Evolutionary conservation across 2,113 vertebrate genomes (phyloP).

Genomic region (Tursiops truncatus): DNA sequence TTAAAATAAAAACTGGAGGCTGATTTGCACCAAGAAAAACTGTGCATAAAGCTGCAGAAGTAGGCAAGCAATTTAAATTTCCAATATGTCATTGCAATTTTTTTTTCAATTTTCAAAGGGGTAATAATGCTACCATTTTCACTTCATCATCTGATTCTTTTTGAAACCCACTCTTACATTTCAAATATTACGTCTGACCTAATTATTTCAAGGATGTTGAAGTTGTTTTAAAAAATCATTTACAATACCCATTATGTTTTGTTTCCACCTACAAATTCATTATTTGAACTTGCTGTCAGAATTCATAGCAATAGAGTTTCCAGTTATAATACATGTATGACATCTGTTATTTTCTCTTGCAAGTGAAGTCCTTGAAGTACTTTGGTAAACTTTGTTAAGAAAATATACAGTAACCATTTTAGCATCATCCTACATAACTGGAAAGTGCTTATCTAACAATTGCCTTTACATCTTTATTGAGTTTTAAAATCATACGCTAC

Average conservation of each 20-base stretch:
- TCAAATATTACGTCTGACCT: constrained; percentile 25
- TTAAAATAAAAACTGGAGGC: constrained; percentile 63
- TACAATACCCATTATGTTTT: neutral
- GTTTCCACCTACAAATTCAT: neutral
- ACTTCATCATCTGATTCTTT: neutral
- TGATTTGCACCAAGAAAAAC: constrained; percentile 25
- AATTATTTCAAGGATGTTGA: constrained; percentile 42
- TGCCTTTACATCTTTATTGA: neutral
- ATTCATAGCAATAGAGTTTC: neutral
- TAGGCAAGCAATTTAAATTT: constrained; percentile 48
- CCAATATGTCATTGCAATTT: constrained; percentile 11
- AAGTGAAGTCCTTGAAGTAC: neutral
- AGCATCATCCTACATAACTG: neutral
- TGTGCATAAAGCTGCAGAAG: neutral
- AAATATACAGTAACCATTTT: neutral
- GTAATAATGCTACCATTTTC: neutral
- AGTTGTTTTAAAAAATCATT: constrained; percentile 10
- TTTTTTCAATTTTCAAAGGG: neutral
- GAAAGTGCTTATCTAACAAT: neutral
- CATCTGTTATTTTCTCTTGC: neutral
- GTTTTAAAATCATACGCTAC: neutral
- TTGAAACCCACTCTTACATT: constrained; percentile 20
- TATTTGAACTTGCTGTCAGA: neutral
- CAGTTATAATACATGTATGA: neutral
- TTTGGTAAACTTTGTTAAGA: neutral